These are phyloP conservation scores for Lasioglossum pauxillum DNA, from an alignment of 2,888 invertebrate species.

Conservation along the genomic window DNA sequence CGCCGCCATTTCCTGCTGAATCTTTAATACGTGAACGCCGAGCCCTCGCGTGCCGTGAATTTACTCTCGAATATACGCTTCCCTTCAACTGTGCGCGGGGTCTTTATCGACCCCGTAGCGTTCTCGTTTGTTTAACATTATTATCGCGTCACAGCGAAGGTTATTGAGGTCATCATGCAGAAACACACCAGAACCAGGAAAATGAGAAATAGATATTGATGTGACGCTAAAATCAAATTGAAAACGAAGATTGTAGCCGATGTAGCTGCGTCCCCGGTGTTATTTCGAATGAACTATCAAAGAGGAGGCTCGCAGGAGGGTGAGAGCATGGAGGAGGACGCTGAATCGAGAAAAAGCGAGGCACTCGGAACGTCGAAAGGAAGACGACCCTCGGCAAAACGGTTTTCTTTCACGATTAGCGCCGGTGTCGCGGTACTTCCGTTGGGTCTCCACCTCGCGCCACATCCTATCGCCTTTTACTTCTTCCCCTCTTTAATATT, in stretches of 20 bases:
- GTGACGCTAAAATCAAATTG: neutral
- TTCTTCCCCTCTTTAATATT: constrained; percentile 72
- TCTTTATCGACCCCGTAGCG: neutral
- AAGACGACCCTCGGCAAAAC: constrained; percentile 29
- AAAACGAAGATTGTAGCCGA: neutral
- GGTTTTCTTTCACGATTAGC: constrained; percentile 72
- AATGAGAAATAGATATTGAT: neutral
- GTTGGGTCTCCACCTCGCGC: constrained; percentile 64
- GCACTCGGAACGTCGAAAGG: constrained; percentile 29
- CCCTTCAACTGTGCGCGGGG: neutral
- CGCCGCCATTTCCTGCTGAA: constrained; percentile 49
- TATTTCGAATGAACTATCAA: neutral
- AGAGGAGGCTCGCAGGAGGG: neutral
- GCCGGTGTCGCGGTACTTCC: constrained; percentile 69
- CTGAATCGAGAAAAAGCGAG: constrained; percentile 6
- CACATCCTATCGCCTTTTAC: constrained; percentile 70
- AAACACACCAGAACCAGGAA: neutral
- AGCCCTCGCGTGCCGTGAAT: constrained; percentile 39
- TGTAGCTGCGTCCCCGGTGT: neutral
- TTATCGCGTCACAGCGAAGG: neutral
- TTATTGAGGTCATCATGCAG: neutral
- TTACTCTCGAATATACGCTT: neutral
- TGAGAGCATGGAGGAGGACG: neutral
- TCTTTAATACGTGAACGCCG: constrained; percentile 53
- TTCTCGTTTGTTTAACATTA: neutral